Percentiles rank a stretch among this genome's conserved stretches.
phyloP scores from a whole-genome alignment of 2,797 vertebrate genomes.

The Pterois miles region DNA sequence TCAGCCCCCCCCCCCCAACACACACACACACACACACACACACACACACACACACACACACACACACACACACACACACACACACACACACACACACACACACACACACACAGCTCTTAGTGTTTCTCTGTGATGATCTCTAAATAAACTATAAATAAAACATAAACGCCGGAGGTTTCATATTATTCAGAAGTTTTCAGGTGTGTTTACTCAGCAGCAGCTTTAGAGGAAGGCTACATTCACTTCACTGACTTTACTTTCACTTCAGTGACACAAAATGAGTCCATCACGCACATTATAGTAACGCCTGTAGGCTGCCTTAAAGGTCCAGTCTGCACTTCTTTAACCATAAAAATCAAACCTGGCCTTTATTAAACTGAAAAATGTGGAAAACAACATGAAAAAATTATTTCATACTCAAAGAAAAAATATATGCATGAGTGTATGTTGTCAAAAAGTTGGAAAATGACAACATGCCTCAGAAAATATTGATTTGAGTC shows the following conservation, averaged over 20 bases:
- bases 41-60: slow-evolving; percentile 10
- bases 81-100: slow-evolving; percentile 3
- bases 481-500: neutral
- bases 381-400: neutral
- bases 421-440: neutral
- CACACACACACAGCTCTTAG: slow-evolving; percentile 36
- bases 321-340: neutral
- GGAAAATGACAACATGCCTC: neutral
- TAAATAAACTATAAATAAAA: slow-evolving; percentile 13
- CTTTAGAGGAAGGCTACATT: neutral
- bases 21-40: slow-evolving; percentile 38
- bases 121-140: slow-evolving; percentile 27
- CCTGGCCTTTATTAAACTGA: too few relatives aligned
- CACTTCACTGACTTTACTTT: neutral
- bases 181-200: neutral
- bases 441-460: neutral
- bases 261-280: neutral
- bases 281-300: neutral
- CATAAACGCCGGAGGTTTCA: neutral
- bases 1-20: slow-evolving; percentile 83
- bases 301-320: neutral
- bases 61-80: slow-evolving; percentile 8
- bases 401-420: neutral
- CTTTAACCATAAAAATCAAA: neutral
- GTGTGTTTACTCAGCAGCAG: neutral